Conservation (phyloP, 2,113 vertebrate genomes). For the Bubalus kerabau region DNA sequence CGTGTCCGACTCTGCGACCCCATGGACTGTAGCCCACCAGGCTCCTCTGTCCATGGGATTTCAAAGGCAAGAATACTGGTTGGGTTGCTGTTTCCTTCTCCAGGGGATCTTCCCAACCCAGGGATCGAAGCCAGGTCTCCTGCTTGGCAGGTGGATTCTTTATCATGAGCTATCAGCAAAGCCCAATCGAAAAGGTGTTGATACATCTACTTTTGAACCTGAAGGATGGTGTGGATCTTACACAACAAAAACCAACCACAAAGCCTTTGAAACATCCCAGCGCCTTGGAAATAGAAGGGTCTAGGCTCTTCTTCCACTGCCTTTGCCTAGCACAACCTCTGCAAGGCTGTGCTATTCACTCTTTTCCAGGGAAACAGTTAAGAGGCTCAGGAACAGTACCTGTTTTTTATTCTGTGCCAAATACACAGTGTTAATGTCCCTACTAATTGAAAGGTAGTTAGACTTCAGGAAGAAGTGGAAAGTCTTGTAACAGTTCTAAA, state of each 20-base stretch:
- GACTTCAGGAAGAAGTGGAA: not conserved
- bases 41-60: not conserved
- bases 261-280: not conserved
- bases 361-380: not conserved
- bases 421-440: not conserved
- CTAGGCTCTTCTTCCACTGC: not conserved
- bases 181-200: not conserved
- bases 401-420: not conserved
- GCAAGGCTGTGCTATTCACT: not conserved
- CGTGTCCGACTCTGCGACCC: rapidly evolving
- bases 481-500: not conserved
- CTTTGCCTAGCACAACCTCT: not conserved
- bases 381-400: not conserved
- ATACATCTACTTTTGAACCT: not conserved
- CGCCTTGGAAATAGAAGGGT: not conserved
- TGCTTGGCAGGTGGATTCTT: not conserved
- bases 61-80: not conserved
- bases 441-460: not conserved
- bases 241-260: not conserved
- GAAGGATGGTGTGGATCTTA: not conserved
- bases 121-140: not conserved
- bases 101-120: not conserved
- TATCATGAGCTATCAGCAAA: not conserved
- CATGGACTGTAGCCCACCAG: not conserved
- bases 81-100: not conserved